Evolutionary conservation across 2,797 vertebrate genomes (phyloP), one percentile per base, ranked within the genome.

Genomic region (Tolypeutes matacus): DNA sequence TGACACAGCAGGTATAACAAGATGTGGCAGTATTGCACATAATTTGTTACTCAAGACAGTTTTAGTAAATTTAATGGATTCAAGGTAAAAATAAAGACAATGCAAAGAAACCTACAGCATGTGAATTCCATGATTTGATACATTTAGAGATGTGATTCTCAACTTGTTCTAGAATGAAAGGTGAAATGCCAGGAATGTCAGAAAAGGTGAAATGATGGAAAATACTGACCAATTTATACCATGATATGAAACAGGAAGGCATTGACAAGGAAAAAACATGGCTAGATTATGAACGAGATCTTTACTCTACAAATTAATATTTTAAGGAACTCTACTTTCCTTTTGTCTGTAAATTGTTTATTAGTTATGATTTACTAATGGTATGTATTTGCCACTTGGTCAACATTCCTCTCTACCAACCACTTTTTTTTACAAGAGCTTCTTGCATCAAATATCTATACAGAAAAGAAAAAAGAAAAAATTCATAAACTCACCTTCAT

Each of bases 401-500:
- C 89, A 96, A 46, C 82, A 85, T 23, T 42, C 69, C 86, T 97
- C 72, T 11, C 25, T 92, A 51, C 42, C 73, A 4, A 25, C 25
- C n/a, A n/a, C 9, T 46, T 86, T 93, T 70, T 51, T 85, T 34
- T 23, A 8, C 2, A 93, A 89, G 25, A 73, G 5, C 13, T 90
- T 72, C 53, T 25, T 85, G 20, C 29, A 72, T 83, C 13, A 75
- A 93, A 82, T 31, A 77, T 18, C 46, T 87, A 4, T 42, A 65
- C 18, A 42, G 15, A 84, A 62, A 25, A 5, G 15, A 1, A 10
- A 60, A 49, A 49, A 1, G 27, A 70, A n/a, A 88, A 67, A 90
- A 1, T 0, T 69, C 80, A 20, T 34, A 49, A 4, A n/a, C 98
- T 97, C 96, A 99, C 99, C 99, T 97, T 99, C 99, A 85, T 99